Base-by-base conservation (phyloP, 2,888 invertebrate genomes). In the Diaprepes abbreviatus region DNA sequence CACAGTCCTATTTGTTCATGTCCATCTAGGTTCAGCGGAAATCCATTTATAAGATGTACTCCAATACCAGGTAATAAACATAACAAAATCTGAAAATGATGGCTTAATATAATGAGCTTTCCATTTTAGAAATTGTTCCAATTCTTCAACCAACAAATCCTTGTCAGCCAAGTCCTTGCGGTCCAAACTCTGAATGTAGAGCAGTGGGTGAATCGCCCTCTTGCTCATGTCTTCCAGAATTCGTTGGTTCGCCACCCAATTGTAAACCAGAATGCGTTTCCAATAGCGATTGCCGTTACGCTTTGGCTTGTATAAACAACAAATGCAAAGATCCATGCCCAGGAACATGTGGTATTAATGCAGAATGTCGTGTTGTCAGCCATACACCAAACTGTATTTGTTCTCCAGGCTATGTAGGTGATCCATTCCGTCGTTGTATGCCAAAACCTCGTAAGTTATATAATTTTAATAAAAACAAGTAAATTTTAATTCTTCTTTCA, bases 1-100 rank as follows among this genome's bases (percentile, higher is more conserved):
- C 92, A 94, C 78, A 93, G 91, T 83, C 93, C 93, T 3, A 92
- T 92, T 81, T 93, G 93, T 81, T 90, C 89, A 58, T 94, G 93
- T 76, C 89, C 90, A 24, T 77, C 85, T 19, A 85, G 88, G 54
- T 89, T 88, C 76, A 90, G 89, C 5, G 94, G 93, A 50, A 92
- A 93, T 87, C 93, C 93, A 1, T 94, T 94, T 79, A 84, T 89
- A 21, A 87, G 90, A 81, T 94, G 94, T 80, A 83, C 84, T 63
- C 83, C 84, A 64, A 85, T 84, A 50, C 70, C 19, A 54, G 67
- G 55, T 74, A 52, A 21, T 19, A 21, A 10, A 1, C 7, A 9
- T 43, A 50, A 62, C 36, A 63, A 24, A 17, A 52, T 10, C 2
- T 59, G 19, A 35, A 31, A 7, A 21, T 36, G n/a, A 16, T 5